Base-by-base conservation (phyloP, 1,140 invertebrate species). In the Heliothis subflexa region DNA sequence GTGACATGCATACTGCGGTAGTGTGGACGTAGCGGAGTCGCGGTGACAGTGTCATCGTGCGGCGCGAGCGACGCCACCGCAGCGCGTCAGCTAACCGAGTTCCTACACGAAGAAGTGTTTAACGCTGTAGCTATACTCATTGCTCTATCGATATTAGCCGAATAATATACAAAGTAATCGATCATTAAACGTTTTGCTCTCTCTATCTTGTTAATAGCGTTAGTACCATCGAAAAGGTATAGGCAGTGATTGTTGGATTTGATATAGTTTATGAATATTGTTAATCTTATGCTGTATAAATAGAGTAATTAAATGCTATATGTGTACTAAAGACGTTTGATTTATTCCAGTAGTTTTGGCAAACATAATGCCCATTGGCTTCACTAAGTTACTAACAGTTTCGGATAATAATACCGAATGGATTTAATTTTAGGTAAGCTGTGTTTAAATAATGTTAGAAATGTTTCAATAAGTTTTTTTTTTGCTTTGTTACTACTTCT, bases 261-360 rank as follows among this genome's bases (percentile, higher is more conserved):
- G 93, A 94, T 92, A 94, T 94, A 94, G 93, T 94, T 92, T 94
- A 94, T 93, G 88, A 92, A 93, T 93, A 94, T 93, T 93, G 93
- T 94, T 94, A 93, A 94, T 91, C 91, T 93, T 92, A 94, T 93
- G 91, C 93, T 93, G 91, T 94, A 93, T 92, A 93, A 93, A 94
- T 94, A 94, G 91, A 90, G 81, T 94, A 92, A 94, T 94, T 94
- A 94, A 94, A 94, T 88, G 92, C 93, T 94, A 93, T 92, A 93
- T 92, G 93, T 94, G 93, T 93, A 93, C 59, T 81, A 76, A 86
- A 86, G 86, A 87, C 81, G 89, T 94, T 93, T 93, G 84, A 92
- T 93, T 94, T 94, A 82, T 87, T 89, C 82, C 85, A 89, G 76
- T 90, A 89, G 84, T 77, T 82, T 81, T 83, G 72, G 21, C 40